A percentile compares a stretch with the other conserved stretches of the same genome.
These are phyloP conservation scores for Gnatocerus cornutus DNA, from an alignment of 2,888 invertebrate species.

Conservation along the genomic window DNA sequence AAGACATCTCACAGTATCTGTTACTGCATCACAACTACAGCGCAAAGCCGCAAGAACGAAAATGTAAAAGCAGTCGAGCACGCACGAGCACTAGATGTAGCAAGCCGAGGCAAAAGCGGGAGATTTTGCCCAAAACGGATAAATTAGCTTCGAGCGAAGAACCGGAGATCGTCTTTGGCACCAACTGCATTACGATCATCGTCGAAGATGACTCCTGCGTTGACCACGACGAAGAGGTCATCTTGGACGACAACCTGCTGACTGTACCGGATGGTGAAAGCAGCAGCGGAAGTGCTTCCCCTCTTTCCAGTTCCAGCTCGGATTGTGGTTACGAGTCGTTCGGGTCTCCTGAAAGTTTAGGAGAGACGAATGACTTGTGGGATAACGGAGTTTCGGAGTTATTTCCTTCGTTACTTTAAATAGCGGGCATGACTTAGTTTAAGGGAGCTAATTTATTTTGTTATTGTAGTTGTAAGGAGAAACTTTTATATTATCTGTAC, in stretches of 20 bases:
- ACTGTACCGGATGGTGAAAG: constrained; percentile 39
- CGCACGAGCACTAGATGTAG: constrained; percentile 31
- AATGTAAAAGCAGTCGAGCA: constrained; percentile 25
- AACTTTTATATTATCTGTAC: constrained; percentile 1
- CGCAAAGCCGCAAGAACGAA: constrained; percentile 57
- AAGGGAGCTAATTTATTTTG: constrained; percentile 40
- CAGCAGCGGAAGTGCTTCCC: constrained; percentile 53
- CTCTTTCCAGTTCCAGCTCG: constrained; percentile 65
- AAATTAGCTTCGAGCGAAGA: constrained; percentile 48
- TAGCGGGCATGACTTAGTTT: neutral
- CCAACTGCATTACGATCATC: constrained; percentile 83
- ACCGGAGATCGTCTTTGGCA: constrained; percentile 80
- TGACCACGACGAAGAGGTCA: constrained; percentile 57
- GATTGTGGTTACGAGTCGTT: constrained; percentile 81
- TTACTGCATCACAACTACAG: constrained; percentile 68
- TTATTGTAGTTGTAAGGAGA: constrained; percentile 5
- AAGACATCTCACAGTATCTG: constrained; percentile 65
- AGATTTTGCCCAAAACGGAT: constrained; percentile 49
- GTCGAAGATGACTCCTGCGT: constrained; percentile 76
- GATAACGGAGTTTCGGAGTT: constrained; percentile 84
- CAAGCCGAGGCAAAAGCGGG: constrained; percentile 52
- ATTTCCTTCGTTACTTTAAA: constrained; percentile 81
- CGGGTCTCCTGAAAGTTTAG: constrained; percentile 73
- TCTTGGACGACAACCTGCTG: constrained; percentile 40
- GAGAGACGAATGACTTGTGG: constrained; percentile 76